phyloP scores from a whole-genome alignment of 2,797 vertebrate genomes.

The Spea hammondii region DNA sequence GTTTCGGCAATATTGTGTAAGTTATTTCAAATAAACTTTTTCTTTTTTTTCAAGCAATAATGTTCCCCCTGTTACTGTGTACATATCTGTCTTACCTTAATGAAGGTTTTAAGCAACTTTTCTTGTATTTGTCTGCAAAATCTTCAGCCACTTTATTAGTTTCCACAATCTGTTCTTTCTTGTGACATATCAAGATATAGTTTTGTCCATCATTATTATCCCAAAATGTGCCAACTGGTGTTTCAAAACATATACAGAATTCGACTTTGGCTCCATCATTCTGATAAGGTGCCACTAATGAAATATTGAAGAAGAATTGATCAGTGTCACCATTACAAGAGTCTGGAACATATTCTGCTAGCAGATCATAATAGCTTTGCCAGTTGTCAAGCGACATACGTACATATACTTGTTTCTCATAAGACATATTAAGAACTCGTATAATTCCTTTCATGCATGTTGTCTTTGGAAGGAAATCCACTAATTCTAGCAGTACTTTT shows the following conservation, averaged over 20 bases:
- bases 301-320: conserved; percentile 85
- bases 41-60: too few relatives aligned
- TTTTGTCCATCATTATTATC: conserved; percentile 86
- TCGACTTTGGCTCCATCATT: conserved; percentile 79
- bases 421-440: conserved; percentile 89
- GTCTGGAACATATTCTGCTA: conserved; percentile 86
- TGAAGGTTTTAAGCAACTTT: conserved; percentile 86
- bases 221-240: conserved; percentile 84
- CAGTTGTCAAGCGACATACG: conserved; percentile 83
- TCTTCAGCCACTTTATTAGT: conserved; percentile 64
- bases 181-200: conserved; percentile 84
- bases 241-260: conserved; percentile 92
- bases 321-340: conserved; percentile 87
- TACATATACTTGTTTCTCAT: conserved; percentile 81
- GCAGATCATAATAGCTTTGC: conserved; percentile 83
- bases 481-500: conserved; percentile 81
- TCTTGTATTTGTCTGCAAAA: conserved; percentile 71
- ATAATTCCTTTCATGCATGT: conserved; percentile 80
- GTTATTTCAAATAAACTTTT: not conserved
- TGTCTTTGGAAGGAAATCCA: conserved; percentile 76
- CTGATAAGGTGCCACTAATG: conserved; percentile 79
- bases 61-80: too few relatives aligned
- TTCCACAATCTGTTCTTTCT: conserved; percentile 67
- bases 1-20: not conserved
- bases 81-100: conserved; percentile 73